Conservation (phyloP, 2,888 invertebrate species). For the Ophonus ardosiacus region DNA sequence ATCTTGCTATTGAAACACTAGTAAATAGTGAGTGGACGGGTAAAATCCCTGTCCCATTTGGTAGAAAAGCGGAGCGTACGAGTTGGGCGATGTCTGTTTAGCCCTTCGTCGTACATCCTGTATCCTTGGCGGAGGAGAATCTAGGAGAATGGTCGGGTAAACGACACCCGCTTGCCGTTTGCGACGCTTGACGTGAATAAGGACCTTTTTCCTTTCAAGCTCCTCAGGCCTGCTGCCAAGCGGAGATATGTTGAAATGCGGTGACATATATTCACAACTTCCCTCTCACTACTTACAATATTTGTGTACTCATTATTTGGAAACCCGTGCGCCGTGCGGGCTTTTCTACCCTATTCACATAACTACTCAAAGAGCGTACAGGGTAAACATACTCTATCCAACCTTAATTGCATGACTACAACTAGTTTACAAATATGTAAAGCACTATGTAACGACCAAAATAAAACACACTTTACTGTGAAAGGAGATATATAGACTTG, state of each 20-base stretch:
- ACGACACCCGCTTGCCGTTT: constrained; percentile 47
- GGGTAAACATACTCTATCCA: neutral
- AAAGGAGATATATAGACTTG: neutral
- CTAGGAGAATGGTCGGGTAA: constrained; percentile 33
- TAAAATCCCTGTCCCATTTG: neutral
- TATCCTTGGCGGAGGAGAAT: neutral
- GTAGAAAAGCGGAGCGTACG: neutral
- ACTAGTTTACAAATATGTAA: neutral
- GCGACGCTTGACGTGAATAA: constrained; percentile 45
- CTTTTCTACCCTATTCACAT: constrained; percentile 23
- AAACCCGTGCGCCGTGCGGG: neutral
- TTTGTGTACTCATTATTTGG: constrained; percentile 49
- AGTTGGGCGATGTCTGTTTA: neutral
- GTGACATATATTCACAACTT: constrained; percentile 50
- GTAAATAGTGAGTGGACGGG: too few relatives aligned
- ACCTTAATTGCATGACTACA: neutral
- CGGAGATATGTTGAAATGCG: constrained; percentile 50
- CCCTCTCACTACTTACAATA: constrained; percentile 37
- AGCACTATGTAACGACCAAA: neutral
- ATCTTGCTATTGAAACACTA: too few relatives aligned
- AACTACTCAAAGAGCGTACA: constrained; percentile 29
- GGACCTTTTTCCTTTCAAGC: constrained; percentile 51
- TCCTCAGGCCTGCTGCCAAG: constrained; percentile 26
- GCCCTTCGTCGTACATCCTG: neutral
- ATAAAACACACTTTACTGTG: neutral